Evolutionary conservation across 53 echinoderm and acorn worm genomes (phyloP).

Genomic region (Temnopleurus reevesii): DNA sequence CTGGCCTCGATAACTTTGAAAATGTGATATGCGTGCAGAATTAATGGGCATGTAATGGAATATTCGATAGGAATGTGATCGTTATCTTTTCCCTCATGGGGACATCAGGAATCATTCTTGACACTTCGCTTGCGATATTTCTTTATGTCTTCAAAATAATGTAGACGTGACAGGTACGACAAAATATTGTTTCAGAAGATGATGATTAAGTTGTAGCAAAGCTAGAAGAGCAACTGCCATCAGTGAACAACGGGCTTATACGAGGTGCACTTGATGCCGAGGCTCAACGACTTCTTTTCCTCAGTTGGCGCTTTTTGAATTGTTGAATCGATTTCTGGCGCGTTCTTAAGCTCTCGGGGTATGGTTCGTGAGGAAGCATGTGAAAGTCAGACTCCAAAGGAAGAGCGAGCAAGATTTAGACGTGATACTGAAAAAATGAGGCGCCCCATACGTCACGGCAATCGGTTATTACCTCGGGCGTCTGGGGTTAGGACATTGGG

Average conservation of each 20-base stretch:
- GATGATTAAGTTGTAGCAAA: conserved; percentile 26
- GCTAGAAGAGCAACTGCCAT: not conserved
- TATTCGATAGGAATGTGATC: conserved; percentile 1
- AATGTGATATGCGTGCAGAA: conserved; percentile 32
- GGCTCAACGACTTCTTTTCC: not conserved
- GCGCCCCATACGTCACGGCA: not conserved
- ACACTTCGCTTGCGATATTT: not conserved
- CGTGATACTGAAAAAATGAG: conserved; percentile 28
- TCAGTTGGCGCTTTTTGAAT: conserved; percentile 41
- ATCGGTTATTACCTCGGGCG: conserved; percentile 30
- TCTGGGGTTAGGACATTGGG: not conserved
- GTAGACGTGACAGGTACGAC: conserved; percentile 7
- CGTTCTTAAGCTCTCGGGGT: conserved; percentile 31
- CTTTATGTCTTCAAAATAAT: not conserved
- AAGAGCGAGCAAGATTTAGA: conserved; percentile 2
- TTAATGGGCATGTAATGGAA: conserved; percentile 16
- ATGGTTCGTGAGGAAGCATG: conserved; percentile 2
- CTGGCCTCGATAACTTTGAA: not conserved
- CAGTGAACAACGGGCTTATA: not conserved
- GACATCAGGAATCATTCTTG: not conserved
- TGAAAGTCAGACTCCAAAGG: conserved; percentile 2
- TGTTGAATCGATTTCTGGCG: conserved; percentile 46
- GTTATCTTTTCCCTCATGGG: conserved; percentile 4
- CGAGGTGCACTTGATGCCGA: not conserved
- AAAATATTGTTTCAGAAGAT: conserved; percentile 18